Base-by-base conservation (phyloP, 2,888 invertebrate species). In the Atherix ibis region DNA sequence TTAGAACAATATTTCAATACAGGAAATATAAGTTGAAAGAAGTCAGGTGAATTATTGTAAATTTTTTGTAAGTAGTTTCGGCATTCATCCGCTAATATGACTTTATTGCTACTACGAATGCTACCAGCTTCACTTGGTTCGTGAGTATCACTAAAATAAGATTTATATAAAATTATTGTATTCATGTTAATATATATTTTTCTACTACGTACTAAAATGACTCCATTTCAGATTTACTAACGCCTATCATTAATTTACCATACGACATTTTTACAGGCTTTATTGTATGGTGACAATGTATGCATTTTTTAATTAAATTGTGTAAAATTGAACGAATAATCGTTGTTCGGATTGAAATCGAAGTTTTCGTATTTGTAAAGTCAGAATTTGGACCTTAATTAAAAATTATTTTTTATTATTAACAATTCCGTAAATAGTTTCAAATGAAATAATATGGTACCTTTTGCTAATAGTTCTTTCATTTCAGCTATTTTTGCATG, bases 1-100 rank as follows among this genome's bases (percentile, higher is more conserved):
- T 17, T 25, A 5, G 27, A 34, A 4, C 70, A 48, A 38, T 60
- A 48, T 40, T 60, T 64, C 1, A 89, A 56, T 29, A 81, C 65
- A 1, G 87, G 82, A 35, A 78, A 70, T n/a, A 87, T 61, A n/a
- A 72, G 55, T 39, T 61, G 58, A 3, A 95, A 53, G 5, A 85
- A 62, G 0, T 75, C 69, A 26, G 68, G 65, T 48, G 92, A 84
- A 44, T 74, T 72, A 34, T 65, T 51, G 68, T 81, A 87, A 18
- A 91, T 65, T 29, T 69, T 56, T 17, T 77, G 68, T 43, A 92
- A 64, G 48, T 74, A 73, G n/a, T 71, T 62, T 46, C 71, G 71
- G 13, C 68, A 69, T 49, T 76, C 72, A 54, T 75, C 71, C 0
- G 78, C 73, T 63, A 74, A 69, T 36, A 79, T 51, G 30, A 71